These are phyloP conservation scores for Cnemophilus loriae DNA, from an alignment of 2,113 vertebrate genomes.

Conservation along the genomic window DNA sequence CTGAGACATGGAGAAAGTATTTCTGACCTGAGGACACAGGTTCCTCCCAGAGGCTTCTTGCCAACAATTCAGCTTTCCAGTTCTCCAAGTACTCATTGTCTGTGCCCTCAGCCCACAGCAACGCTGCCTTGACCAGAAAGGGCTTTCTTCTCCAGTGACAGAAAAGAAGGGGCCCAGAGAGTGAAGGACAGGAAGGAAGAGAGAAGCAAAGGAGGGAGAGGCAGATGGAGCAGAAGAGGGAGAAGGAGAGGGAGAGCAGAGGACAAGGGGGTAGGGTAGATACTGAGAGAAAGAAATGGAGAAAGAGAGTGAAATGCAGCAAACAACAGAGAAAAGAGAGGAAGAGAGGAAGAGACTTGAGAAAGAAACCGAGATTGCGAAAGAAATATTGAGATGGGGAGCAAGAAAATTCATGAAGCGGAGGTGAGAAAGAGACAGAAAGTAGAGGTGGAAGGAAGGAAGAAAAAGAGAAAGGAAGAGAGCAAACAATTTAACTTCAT, in stretches of 20 bases:
- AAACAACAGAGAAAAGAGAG: background rate
- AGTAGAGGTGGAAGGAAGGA: background rate
- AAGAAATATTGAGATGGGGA: background rate
- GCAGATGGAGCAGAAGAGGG: background rate
- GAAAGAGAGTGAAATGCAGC: background rate
- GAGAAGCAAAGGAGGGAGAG: background rate
- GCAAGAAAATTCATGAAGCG: background rate
- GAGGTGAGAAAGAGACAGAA: background rate
- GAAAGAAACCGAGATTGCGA: too few species aligned
- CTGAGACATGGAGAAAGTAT: background rate
- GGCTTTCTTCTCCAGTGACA: background rate
- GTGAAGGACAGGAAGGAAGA: background rate
- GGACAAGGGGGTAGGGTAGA: too few species aligned
- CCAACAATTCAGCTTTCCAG: background rate
- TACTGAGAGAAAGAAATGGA: background rate
- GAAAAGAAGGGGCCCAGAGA: background rate
- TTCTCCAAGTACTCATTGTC: background rate
- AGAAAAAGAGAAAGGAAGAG: background rate
- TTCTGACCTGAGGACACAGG: background rate
- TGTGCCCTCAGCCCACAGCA: background rate
- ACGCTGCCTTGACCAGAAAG: background rate
- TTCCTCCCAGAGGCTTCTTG: background rate
- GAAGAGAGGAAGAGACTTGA: background rate
- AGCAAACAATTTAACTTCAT: background rate
- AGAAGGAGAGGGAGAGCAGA: background rate